A percentile compares a stretch with the other conserved stretches of the same genome.
phyloP scores from a whole-genome alignment of 2,113 vertebrate genomes.

The Ranitomeya imitator region DNA sequence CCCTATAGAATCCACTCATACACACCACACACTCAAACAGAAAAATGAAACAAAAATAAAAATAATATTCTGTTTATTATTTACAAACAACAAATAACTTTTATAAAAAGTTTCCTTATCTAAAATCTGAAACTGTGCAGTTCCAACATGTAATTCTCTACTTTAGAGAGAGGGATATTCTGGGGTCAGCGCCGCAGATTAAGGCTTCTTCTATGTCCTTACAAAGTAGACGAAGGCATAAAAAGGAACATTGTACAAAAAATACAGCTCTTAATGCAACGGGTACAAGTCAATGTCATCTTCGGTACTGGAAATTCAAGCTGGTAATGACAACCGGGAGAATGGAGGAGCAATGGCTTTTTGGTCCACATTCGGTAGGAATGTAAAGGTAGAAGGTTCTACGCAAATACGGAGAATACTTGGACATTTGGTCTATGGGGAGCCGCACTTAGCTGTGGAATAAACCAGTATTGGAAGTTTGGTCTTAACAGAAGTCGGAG shows the following conservation, averaged over 20 bases:
- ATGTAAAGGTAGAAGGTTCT: constrained; percentile 44
- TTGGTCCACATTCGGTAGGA: constrained; percentile 46
- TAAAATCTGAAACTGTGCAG: constrained; percentile 46
- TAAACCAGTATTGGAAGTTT: background rate
- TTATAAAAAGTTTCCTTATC: constrained; percentile 55
- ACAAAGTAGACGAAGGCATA: constrained; percentile 44
- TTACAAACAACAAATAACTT: constrained; percentile 54
- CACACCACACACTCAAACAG: background rate
- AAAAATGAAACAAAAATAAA: constrained; percentile 24
- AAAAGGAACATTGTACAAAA: constrained; percentile 38
- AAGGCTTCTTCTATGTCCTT: constrained; percentile 33
- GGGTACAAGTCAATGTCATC: background rate
- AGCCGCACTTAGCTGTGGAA: too few relatives aligned
- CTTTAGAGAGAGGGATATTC: constrained; percentile 57
- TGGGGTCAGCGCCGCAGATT: constrained; percentile 48
- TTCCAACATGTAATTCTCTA: constrained; percentile 55
- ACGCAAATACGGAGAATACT: background rate
- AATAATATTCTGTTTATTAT: constrained; percentile 54
- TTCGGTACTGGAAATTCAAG: constrained; percentile 24
- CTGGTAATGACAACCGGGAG: background rate
- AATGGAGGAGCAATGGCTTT: background rate
- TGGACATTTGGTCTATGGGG: background rate
- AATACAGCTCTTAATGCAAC: constrained; percentile 45
- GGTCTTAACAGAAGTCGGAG: background rate
- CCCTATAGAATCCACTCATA: background rate